phyloP scores from a whole-genome alignment of 2,888 invertebrate genomes.

The Cantharis rustica region DNA sequence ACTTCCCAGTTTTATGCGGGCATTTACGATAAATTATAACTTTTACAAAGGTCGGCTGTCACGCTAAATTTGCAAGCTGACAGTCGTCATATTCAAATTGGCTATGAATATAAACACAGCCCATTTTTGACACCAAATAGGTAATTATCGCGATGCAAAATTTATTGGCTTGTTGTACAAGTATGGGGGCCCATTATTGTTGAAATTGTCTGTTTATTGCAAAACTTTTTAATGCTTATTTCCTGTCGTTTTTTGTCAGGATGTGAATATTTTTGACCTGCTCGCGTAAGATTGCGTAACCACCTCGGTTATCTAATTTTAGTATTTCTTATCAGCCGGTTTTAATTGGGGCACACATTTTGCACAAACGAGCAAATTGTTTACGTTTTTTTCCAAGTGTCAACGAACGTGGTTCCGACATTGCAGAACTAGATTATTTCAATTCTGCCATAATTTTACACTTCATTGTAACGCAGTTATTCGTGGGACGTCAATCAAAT shows the following conservation, averaged over 20 bases:
- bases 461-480: background rate
- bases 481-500: background rate
- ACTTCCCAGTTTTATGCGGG: background rate
- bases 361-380: background rate
- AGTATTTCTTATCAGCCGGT: background rate
- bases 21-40: background rate
- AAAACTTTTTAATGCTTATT: conserved; percentile 1
- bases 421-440: background rate
- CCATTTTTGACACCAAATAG: background rate
- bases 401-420: background rate
- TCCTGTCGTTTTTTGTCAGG: conserved; percentile 6
- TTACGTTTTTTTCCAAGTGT: background rate
- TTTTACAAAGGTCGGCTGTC: background rate
- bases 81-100: background rate
- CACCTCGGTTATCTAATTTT: background rate
- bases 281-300: background rate
- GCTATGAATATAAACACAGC: background rate
- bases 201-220: background rate
- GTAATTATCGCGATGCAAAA: background rate
- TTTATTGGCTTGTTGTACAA: background rate
- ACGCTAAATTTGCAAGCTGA: background rate
- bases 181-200: background rate
- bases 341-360: background rate
- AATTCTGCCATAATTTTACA: background rate
- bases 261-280: background rate